A percentile compares a stretch with the other conserved stretches of the same genome.
Conservation (phyloP, 1,140 invertebrate species). For the Heliothis subflexa region DNA sequence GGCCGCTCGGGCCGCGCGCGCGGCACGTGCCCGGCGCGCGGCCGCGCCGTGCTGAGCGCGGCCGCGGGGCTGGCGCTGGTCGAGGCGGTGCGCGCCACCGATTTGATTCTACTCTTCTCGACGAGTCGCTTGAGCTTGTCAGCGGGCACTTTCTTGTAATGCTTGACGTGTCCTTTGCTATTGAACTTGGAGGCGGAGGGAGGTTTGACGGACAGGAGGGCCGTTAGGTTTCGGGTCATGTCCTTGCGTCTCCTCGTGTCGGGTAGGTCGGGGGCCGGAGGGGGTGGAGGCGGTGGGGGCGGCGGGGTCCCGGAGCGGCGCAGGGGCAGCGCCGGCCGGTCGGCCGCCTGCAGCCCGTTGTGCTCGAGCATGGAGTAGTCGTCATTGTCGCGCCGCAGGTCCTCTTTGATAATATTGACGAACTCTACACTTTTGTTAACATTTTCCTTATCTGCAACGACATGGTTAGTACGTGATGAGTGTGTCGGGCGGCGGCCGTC, state of each 20-base stretch:
- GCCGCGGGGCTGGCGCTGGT: too few species aligned
- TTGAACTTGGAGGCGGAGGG: neutral
- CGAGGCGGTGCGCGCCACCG: too few species aligned
- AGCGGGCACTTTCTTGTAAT: too few species aligned
- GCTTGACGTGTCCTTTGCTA: too few species aligned
- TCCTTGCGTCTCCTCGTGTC: too few species aligned
- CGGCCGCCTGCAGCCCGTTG: neutral
- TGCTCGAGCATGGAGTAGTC: constrained; percentile 53
- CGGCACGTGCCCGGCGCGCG: too few species aligned
- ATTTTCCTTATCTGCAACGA: neutral
- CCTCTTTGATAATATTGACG: constrained; percentile 57
- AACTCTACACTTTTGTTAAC: constrained; percentile 47
- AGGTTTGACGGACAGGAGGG: too few species aligned
- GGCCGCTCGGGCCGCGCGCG: too few species aligned
- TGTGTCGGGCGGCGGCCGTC: neutral
- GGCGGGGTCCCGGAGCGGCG: neutral
- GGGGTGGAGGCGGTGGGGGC: neutral
- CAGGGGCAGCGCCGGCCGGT: neutral
- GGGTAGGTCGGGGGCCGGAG: neutral
- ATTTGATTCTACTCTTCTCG: too few species aligned
- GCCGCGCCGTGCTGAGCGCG: too few species aligned
- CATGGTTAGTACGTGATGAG: neutral
- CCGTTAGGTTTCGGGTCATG: too few species aligned
- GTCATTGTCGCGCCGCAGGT: constrained; percentile 64
- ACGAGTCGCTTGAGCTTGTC: too few species aligned